Evolutionary conservation across 2,888 invertebrate species (phyloP), one percentile per base, ranked within the genome.

Genomic region (Apamea crenata): DNA sequence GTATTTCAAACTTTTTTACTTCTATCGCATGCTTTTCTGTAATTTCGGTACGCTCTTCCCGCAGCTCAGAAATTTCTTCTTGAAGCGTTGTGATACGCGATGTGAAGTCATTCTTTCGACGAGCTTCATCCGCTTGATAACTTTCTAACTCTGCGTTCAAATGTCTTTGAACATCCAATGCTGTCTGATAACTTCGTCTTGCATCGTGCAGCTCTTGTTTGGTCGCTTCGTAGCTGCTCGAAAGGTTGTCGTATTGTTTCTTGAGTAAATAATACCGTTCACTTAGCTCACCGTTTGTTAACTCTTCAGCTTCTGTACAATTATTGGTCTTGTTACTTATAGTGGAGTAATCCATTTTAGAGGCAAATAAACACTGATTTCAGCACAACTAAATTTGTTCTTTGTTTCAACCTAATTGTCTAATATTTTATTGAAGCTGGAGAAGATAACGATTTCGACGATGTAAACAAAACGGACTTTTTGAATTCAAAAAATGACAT

Each of bases 191-290:
- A 85, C 94, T 95, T 85, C 97, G 91, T 85, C 90, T 95, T 0
- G 94, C 93, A 50, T 97, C 96, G 77, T 97, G 95, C 12, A 97
- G 90, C 85, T 97, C 97, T 87, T 97, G 97, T 90, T 96, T 96
- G 1, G 93, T 94, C 0, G 91, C 85, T 86, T 97, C 97, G 82
- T 94, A 96, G 70, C 92, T 94, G 78, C 87, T 93, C 7, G 94
- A 92, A 84, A 97, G 87, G 77, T 91, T 93, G 29, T 96, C 95
- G 83, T 93, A 95, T 88, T 97, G 96, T 90, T 95, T 96, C 89
- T 95, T 95, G 3, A 97, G 92, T 75, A 92, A 93, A 91, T 95
- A 95, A 87, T 95, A 96, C 4, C 93, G 94, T 87, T 97, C 96
- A 80, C 90, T 94, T 0, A 97, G 84, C 88, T 97, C 97, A 25